Conservation (phyloP, 2,888 invertebrate genomes). For the Harpagoxenus sublaevis region DNA sequence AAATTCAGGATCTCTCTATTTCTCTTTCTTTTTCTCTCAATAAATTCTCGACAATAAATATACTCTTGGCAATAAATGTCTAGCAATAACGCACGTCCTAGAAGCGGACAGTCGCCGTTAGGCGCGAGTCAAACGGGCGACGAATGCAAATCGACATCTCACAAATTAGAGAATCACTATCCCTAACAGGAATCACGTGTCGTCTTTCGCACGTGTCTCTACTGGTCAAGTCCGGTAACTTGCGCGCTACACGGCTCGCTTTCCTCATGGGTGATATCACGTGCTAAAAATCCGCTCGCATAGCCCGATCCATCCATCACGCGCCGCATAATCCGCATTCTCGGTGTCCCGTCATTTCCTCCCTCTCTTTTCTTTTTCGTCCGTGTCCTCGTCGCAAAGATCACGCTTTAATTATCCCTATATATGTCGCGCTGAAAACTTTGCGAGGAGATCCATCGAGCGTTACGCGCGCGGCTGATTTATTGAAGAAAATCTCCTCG, state of each 20-base stretch:
- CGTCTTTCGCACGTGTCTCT: slow-evolving; percentile 26
- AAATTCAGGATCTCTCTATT: neutral
- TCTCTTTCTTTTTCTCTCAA: neutral
- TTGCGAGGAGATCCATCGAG: neutral
- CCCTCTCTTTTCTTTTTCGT: neutral
- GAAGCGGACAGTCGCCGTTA: neutral
- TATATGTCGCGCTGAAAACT: neutral
- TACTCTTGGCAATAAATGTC: slow-evolving; percentile 6
- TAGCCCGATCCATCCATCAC: slow-evolving; percentile 34
- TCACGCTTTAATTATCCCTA: slow-evolving; percentile 22
- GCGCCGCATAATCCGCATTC: slow-evolving; percentile 40
- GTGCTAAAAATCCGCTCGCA: slow-evolving; percentile 40
- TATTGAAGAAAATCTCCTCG: slow-evolving; percentile 12
- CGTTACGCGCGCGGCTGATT: neutral
- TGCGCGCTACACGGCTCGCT: slow-evolving; percentile 1
- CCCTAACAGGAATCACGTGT: slow-evolving; percentile 30
- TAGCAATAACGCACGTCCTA: neutral
- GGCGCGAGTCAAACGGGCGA: neutral
- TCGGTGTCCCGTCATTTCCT: slow-evolving; percentile 9
- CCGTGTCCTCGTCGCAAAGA: neutral
- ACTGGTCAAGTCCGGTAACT: neutral
- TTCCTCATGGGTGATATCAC: slow-evolving; percentile 38
- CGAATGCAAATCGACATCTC: slow-evolving; percentile 2
- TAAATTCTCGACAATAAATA: slow-evolving; percentile 5
- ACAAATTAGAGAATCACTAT: slow-evolving; percentile 11